Base-by-base conservation (phyloP, 23 tunicate genomes). In the Pegea sp. region DNA sequence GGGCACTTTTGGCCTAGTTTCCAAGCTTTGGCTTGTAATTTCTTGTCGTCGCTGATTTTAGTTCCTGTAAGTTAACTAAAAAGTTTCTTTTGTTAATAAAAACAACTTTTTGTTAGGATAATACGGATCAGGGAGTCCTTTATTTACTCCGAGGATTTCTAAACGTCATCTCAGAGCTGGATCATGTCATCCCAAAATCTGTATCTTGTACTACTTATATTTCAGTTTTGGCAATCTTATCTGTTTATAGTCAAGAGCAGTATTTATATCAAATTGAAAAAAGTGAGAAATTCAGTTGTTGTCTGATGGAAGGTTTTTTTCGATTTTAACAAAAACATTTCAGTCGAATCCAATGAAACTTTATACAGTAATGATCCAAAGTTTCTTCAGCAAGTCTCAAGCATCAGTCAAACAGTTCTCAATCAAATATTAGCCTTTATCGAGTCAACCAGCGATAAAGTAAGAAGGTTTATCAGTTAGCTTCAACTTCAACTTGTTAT, bases 261-360 rank as follows among this genome's bases (percentile, higher is more conserved):
- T 80, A 80, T 48, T 42, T 80, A 0, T 80, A 77, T 57, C 70
- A 50, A 19, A 62, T 77, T 31, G 76, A 42, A 18, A 63, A 55
- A 54, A 69, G 78, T 71, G 28, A 42, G 30, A n/a, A n/a, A n/a
- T n/a, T n/a, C n/a, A n/a, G n/a, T n/a, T n/a, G n/a, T n/a, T n/a
- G n/a, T n/a, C n/a, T n/a, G n/a, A n/a, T n/a, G n/a, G n/a, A n/a
- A n/a, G n/a, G n/a, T n/a, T n/a, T n/a, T n/a, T n/a, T n/a, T n/a
- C n/a, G n/a, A n/a, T n/a, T n/a, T n/a, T n/a, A n/a, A n/a, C n/a
- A n/a, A n/a, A n/a, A n/a, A n/a, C n/a, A n/a, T 56, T 44, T 58
- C 70, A 59, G 93, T 80, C 23, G 93, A 80, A 34, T 80, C 93
- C 11, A 80, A 80, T 44, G 93, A 80, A 34, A 54, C 68, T 29